Evolutionary conservation across 2,888 invertebrate species (phyloP).

Genomic region (Tetrapedia diversipes): DNA sequence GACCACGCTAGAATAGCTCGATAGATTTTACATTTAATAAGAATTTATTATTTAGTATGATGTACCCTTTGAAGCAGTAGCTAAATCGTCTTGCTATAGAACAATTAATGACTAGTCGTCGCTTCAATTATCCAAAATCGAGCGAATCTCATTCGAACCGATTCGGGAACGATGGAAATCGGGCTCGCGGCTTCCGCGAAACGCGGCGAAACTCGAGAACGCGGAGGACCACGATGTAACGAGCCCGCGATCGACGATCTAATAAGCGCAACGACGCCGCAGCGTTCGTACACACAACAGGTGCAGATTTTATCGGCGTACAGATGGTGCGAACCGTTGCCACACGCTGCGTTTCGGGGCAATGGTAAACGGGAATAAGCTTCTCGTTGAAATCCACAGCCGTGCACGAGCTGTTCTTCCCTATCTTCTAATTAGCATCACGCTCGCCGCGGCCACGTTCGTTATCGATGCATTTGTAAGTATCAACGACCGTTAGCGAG

Average conservation of each 20-base stretch:
- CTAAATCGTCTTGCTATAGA: neutral
- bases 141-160: slow-evolving; percentile 31
- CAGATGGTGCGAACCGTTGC: slow-evolving; percentile 68
- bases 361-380: slow-evolving; percentile 47
- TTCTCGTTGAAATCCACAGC: slow-evolving; percentile 49
- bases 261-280: slow-evolving; percentile 62
- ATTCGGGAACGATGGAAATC: slow-evolving; percentile 56
- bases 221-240: slow-evolving; percentile 53
- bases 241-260: slow-evolving; percentile 66
- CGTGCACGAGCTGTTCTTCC: slow-evolving; percentile 30
- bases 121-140: slow-evolving; percentile 21
- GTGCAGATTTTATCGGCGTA: slow-evolving; percentile 68
- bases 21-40: no score
- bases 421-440: slow-evolving; percentile 63
- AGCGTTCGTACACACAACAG: slow-evolving; percentile 62
- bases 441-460: slow-evolving; percentile 36
- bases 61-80: no score
- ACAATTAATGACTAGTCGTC: neutral
- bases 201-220: slow-evolving; percentile 47
- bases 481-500: slow-evolving; percentile 52
- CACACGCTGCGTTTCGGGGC: slow-evolving; percentile 52
- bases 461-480: slow-evolving; percentile 68
- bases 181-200: slow-evolving; percentile 54
- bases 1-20: no score
- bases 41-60: no score